Evolutionary conservation across 2,888 invertebrate genomes (phyloP), one percentile per base, ranked within the genome.

Genomic region (Andrena flavipes): DNA sequence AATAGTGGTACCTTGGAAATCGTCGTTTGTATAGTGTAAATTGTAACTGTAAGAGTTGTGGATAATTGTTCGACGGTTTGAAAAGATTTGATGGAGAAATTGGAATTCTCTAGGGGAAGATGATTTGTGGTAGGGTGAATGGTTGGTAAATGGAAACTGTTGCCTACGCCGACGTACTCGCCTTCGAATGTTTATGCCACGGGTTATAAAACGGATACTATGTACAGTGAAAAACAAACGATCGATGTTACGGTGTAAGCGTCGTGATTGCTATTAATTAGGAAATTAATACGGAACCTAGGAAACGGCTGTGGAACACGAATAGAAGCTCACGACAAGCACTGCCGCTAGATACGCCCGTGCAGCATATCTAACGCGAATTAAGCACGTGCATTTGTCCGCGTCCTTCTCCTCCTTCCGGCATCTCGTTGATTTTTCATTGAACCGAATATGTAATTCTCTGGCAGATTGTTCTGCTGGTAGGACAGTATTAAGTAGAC

Each of bases 371-470:
- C 79, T 82, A 85, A 87, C 29, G 71, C 54, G 83, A 79, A 88
- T 87, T 83, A 88, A 88, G 49, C 68, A 65, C 82, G 48, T 68
- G 26, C 72, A 86, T 87, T 84, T 82, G 73, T 88, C 79, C 48
- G 23, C 33, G 51, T 80, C 68, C 64, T 65, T 78, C 70, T 79
- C 68, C 73, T 16, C 64, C 73, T 72, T 71, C 70, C 72, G 68
- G 68, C 67, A 59, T 65, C 29, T 7, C 80, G 49, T 77, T 48
- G 33, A 16, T 56, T 65, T 85, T 76, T 71, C 73, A 74, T 67
- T 59, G 29, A 80, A 54, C 60, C 29, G 64, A 65, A 77, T 84
- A 79, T 16, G 42, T 42, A 16, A 77, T 67, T 72, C 42, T 63
- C 35, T 56, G 13, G 42, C 8, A 8, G 30, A 73, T 51, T 51